Conservation (phyloP, 2,797 vertebrate genomes). For the Mionectes olivaceus region DNA sequence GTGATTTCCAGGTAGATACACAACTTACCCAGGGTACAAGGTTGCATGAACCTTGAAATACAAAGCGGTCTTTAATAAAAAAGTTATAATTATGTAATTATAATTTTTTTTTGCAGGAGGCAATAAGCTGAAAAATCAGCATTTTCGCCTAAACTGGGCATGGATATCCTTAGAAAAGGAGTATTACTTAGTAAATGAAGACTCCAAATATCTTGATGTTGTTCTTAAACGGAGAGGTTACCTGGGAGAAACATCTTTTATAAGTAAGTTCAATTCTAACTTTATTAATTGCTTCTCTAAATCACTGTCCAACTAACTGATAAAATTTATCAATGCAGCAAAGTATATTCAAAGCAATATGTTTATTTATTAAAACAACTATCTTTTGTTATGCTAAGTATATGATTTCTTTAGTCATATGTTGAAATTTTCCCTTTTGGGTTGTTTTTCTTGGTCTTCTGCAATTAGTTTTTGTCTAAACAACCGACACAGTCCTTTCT, state of each 20-base stretch:
- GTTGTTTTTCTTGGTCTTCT: neutral
- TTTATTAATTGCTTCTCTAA: neutral
- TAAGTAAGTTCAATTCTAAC: conserved; percentile 85
- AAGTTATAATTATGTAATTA: neutral
- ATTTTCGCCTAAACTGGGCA: conserved; percentile 92
- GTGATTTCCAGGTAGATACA: neutral
- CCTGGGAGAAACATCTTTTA: conserved; percentile 94
- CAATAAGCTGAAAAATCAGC: conserved; percentile 90
- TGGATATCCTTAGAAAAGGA: conserved; percentile 96
- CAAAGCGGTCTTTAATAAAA: neutral
- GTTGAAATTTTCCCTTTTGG: neutral
- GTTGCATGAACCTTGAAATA: neutral
- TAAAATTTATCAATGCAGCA: neutral
- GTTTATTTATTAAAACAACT: neutral
- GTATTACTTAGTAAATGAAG: conserved; percentile 90
- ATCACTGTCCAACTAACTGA: neutral
- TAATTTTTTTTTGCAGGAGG: conserved; percentile 83
- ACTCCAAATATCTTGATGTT: conserved; percentile 89
- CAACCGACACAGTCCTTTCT: neutral
- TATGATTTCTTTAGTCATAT: neutral
- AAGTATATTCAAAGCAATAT: neutral
- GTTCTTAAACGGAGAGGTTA: conserved; percentile 91
- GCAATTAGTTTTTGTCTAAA: neutral
- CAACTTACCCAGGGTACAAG: neutral
- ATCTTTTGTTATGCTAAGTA: neutral